Percentiles rank a stretch among this genome's conserved stretches.
These are phyloP conservation scores for Itoplectis maculator DNA, from an alignment of 2,888 invertebrate genomes.

Conservation along the genomic window DNA sequence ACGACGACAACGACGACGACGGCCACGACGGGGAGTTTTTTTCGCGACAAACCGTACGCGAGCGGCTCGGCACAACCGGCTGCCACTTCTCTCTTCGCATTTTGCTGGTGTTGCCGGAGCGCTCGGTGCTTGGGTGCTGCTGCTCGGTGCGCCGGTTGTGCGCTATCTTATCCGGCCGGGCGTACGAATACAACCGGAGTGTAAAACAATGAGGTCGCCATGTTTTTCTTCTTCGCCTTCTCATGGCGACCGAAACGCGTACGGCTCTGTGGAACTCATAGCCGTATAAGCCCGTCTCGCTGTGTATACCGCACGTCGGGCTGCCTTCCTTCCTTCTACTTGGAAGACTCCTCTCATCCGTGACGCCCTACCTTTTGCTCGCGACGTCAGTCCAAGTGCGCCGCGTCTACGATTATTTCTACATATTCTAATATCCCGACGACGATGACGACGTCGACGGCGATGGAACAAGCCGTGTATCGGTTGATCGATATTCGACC, in stretches of 20 bases:
- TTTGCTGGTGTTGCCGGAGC: conserved; percentile 24
- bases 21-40: conserved; percentile 44
- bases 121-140: too few species aligned
- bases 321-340: conserved; percentile 77
- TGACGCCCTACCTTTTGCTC: conserved; percentile 83
- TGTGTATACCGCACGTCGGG: conserved; percentile 16
- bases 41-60: conserved; percentile 47
- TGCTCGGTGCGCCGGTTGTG: conserved; percentile 10
- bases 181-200: conserved; percentile 61
- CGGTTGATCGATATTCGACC: background rate
- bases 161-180: conserved; percentile 68
- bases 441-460: background rate
- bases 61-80: conserved; percentile 51
- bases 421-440: conserved; percentile 26
- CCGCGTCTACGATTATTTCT: conserved; percentile 38
- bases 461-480: too few species aligned
- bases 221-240: conserved; percentile 78
- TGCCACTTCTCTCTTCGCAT: conserved; percentile 53
- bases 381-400: conserved; percentile 63
- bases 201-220: conserved; percentile 81
- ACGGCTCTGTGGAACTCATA: conserved; percentile 73
- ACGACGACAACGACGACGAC: conserved; percentile 37
- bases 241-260: conserved; percentile 79
- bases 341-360: conserved; percentile 80
- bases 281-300: conserved; percentile 76